Base-by-base conservation (phyloP, 2,888 invertebrate species). In the Itoplectis maculator region DNA sequence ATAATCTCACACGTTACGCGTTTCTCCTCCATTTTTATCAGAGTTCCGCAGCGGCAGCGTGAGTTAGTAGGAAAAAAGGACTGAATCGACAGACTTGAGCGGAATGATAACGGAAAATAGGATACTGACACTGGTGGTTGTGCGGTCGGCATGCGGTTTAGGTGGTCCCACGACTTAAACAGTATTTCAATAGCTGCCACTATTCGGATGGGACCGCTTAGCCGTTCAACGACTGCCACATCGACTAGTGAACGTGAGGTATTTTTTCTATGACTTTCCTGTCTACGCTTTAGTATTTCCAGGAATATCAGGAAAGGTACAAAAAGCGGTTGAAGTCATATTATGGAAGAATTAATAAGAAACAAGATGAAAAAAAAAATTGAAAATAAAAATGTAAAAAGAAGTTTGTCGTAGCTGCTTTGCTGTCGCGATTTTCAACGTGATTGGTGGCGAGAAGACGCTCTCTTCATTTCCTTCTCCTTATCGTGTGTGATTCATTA, bases 51-150 rank as follows among this genome's bases (percentile, higher is more conserved):
- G 20, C 18, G 63, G 29, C 42, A 74, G 65, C 65, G 49, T 69
- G 74, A 63, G 15, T 56, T 23, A 74, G 78, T 82, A 79, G 74
- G 79, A 82, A 74, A 74, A 74, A 74, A 49, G 49, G 37, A 29
- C 40, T 40, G 18, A 40, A 15, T 18, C 37, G 61, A 63, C 40
- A 18, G 40, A 20, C 40, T 8, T 3, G 0, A 63, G 11, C 40
- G 40, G 11, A 63, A 63, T 40, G 40, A 63, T 20, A 63, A 63
- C 11, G 0, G 8, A 42, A 40, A 40, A 40, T 37, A 63, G 40
- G 15, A 15, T 4, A 35, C n/a, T n/a, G 59, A 61, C 29, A 29
- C 29, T 29, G 29, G 29, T 29, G 29, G 29, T 2, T 5, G 5
- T 29, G 29, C 29, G 29, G 29, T 29, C 5, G 29, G 29, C 29